A percentile compares a stretch with the other conserved stretches of the same genome.
Conservation (phyloP, 1,140 invertebrate species). For the Drosophila fuyamai region DNA sequence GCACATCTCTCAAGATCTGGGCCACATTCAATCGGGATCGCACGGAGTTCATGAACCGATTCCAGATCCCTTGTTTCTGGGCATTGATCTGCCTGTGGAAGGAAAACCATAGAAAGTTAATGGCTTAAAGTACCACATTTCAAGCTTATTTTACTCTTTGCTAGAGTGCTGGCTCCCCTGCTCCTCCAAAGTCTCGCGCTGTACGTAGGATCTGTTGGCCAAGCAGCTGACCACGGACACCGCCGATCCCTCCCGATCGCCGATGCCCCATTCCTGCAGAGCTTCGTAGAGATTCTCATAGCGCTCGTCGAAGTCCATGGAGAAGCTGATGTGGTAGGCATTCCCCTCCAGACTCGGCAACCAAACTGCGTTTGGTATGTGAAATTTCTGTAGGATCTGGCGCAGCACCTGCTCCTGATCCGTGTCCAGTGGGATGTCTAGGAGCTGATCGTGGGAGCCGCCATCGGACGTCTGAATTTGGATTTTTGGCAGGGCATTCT, state of each 20-base stretch:
- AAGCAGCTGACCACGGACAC: conserved; percentile 85
- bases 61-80: conserved; percentile 85
- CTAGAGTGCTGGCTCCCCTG: conserved; percentile 8
- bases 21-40: conserved; percentile 89
- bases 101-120: background rate
- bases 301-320: conserved; percentile 81
- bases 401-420: conserved; percentile 75
- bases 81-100: conserved; percentile 44
- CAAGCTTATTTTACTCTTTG: conserved; percentile 42
- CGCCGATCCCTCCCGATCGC: conserved; percentile 82
- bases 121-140: no score
- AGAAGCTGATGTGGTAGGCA: conserved; percentile 84
- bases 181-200: conserved; percentile 22
- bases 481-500: background rate
- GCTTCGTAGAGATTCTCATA: conserved; percentile 84
- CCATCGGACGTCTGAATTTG: conserved; percentile 40
- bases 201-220: conserved; percentile 62
- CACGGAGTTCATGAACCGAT: conserved; percentile 87
- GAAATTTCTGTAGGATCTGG: conserved; percentile 73
- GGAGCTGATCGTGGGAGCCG: conserved; percentile 3
- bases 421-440: conserved; percentile 59
- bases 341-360: conserved; percentile 62
- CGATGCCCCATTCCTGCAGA: conserved; percentile 84
- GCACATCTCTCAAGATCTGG: conserved; percentile 89
- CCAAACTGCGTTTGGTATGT: conserved; percentile 79